These are phyloP conservation scores for Hipparchia sbordonii DNA, from an alignment of 2,888 invertebrate genomes.

Conservation along the genomic window DNA sequence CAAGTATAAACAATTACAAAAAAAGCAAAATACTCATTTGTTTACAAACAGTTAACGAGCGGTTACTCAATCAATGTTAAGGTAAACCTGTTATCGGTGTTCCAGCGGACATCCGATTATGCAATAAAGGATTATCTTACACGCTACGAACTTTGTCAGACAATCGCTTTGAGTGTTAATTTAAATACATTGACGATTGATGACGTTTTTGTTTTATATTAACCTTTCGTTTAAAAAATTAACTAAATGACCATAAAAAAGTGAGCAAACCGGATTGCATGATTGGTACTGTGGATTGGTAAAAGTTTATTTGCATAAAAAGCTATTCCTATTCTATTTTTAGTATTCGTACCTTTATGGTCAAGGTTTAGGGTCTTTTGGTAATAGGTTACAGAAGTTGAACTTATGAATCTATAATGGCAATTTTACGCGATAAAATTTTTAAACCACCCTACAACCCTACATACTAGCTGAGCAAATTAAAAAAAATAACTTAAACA, in stretches of 20 bases:
- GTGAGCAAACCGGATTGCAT: too few species aligned
- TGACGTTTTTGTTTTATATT: not conserved
- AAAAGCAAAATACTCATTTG: not conserved
- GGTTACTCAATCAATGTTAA: slow-evolving; percentile 34
- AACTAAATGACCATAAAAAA: not conserved
- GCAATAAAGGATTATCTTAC: slow-evolving; percentile 72
- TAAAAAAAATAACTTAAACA: too few species aligned
- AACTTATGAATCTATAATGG: too few species aligned
- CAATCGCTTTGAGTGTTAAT: slow-evolving; percentile 48
- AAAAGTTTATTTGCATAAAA: too few species aligned
- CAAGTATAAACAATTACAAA: not conserved
- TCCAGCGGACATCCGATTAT: slow-evolving; percentile 54
- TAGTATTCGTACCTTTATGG: too few species aligned
- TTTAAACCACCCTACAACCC: too few species aligned
- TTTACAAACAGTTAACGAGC: slow-evolving; percentile 21
- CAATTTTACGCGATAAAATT: too few species aligned
- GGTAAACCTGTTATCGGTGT: slow-evolving; percentile 35
- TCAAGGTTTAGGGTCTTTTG: too few species aligned
- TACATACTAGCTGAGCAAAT: too few species aligned
- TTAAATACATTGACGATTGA: not conserved
- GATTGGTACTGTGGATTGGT: too few species aligned
- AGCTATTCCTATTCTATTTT: too few species aligned
- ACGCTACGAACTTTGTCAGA: slow-evolving; percentile 64
- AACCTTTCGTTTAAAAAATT: not conserved
- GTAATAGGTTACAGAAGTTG: too few species aligned